Base-by-base conservation (phyloP, 2,888 invertebrate species). In the Scelioninae gen. 2 region DNA sequence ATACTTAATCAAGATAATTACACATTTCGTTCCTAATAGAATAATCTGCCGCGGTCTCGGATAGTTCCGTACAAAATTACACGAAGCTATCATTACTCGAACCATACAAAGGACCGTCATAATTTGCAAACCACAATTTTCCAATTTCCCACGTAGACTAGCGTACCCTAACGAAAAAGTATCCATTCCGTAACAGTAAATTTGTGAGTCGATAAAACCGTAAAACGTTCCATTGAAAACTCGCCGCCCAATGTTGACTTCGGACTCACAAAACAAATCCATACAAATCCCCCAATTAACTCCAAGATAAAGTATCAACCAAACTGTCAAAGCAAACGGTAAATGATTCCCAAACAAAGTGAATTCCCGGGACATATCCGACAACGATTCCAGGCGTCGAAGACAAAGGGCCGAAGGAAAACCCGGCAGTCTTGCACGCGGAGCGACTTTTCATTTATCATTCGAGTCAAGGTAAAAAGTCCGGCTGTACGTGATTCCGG, bases 401-500 rank as follows among this genome's bases (percentile, higher is more conserved):
- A 39, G 37, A 48, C 39, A 39, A 46, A 43, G 22, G 11, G 15
- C 1, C 11, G 16, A 19, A 61, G 13, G 4, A 28, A 48, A 28
- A 48, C 11, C 50, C 25, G 39, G 50, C 22, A 41, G 61, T 7
- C 52, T 19, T 19, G 33, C 31, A 50, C 39, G 18, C 33, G 43
- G 18, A 11, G 9, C 61, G 13, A 39, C n/a, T 10, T 45, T 31
- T 55, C 35, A 68, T 68, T 37, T 52, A 60, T 60, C 68, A 60
- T 68, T 52, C 4, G 28, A 31, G 25, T 43, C 53, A 52, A 61
- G 60, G 58, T 45, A 50, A 63, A 33, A 50, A 28, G 10, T 1
- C 10, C 19, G 25, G 25, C 31, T 16, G 25, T 18, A 18, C 52
- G 13, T 43, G 48, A 60, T 46, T 45, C 19, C 9, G 25, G 41